Evolutionary conservation across 2,888 invertebrate genomes (phyloP), one percentile per base, ranked within the genome.

Genomic region (Eudemis profundana): DNA sequence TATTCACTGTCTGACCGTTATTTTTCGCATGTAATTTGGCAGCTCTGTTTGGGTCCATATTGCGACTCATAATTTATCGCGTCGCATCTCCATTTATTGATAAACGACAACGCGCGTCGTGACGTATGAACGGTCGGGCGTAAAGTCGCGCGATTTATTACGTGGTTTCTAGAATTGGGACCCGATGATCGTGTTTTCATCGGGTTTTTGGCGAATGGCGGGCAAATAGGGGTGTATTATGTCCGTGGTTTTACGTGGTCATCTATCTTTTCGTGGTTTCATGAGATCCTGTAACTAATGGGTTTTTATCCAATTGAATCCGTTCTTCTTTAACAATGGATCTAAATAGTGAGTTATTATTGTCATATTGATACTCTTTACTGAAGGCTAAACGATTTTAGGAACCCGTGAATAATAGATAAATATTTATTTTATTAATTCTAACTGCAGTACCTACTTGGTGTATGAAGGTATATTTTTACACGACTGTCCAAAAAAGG

Each of bases 1-100:
- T 83, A 88, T 80, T 88, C 86, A 83, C 83, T 83, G 86, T 84
- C 85, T n/a, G 47, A 17, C 73, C 77, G 78, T 81, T 83, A 83
- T 87, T 86, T 88, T 87, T 85, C 83, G 70, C 75, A 79, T 81
- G 84, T 87, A 85, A 87, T 87, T 87, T 84, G 78, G 78, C 73
- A 38, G 74, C 79, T 77, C 78, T 85, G 81, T 84, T 84, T 84
- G 82, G 74, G 73, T 74, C 67, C 81, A 83, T 84, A 85, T 83
- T 80, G 81, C 78, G 73, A 61, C 71, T 75, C 76, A 82, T 85
- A 85, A 87, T 85, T 85, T 85, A 86, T 85, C 76, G 81, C 70
- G 75, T 76, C 81, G 76, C 81, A 82, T 83, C 81, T 77, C 79
- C 78, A 79, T 84, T 84, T 83, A 84, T 85, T 85, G 83, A 85